Evolutionary conservation across 1,140 invertebrate genomes (phyloP), one percentile per base, ranked within the genome.

Genomic region (Hermetia illucens): DNA sequence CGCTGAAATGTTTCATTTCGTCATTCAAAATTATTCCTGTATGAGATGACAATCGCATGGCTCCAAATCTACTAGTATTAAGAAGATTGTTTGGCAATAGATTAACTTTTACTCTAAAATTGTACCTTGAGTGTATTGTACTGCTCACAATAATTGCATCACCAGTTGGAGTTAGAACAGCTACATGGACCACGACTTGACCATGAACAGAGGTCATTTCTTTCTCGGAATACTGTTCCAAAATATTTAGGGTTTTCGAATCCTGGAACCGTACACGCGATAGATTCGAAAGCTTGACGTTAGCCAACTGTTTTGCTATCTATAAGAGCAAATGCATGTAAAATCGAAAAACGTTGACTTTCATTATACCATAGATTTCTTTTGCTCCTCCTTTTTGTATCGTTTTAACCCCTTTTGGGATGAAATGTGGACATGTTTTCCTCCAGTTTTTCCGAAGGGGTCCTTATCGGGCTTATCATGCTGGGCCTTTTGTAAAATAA

Each of bases 1-100:
- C 71, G 1, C 84, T 82, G 62, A 96, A 96, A 55, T 96, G 90
- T 55, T 93, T 86, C 88, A 96, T 94, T 35, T 78, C 78, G 56
- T 84, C 78, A 63, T 95, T 96, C 49, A 89, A 72, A 10, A 94
- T 63, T 22, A 96, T 87, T 25, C 90, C 91, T 0, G 89, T 92
- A 38, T 68, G 70, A 21, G 70, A 59, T 2, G 81, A 83, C 3
- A 72, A 64, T 33, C 82, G 61, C 15, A 74, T 73, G 24, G 79
- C 74, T 10, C 84, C 85, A 56, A 82, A 83, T 53, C 83, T 88
- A 48, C 33, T 65, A 63, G 40, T 37, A 6, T 22, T 20, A 21
- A 36, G 21, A 5, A 32, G 17, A 9, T 32, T 32, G 15, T 8
- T 34, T 4, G 12, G 21, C n/a, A 19, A 21, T 22, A 32, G 17